phyloP scores from a whole-genome alignment of 2,888 invertebrate genomes.

The Agonum fuliginosum region DNA sequence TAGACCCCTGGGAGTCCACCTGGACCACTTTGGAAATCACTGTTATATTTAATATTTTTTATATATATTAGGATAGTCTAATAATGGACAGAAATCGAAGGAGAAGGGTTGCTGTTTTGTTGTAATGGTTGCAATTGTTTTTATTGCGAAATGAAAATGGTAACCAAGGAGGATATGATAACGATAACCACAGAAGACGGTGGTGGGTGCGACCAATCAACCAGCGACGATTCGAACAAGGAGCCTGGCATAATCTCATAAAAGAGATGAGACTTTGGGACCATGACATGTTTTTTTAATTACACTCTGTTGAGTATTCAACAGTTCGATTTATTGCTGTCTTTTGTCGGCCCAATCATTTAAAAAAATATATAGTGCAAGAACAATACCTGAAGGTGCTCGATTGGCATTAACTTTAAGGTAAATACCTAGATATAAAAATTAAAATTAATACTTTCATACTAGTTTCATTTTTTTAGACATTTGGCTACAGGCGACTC shows the following conservation, averaged over 20 bases:
- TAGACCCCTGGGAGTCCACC: too few species aligned
- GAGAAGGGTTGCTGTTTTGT: too few species aligned
- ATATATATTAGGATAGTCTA: too few species aligned
- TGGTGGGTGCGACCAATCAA: constrained; percentile 13
- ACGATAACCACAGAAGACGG: too few species aligned
- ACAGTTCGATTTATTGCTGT: constrained; percentile 7
- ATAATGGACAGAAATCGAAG: too few species aligned
- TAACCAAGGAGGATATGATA: too few species aligned
- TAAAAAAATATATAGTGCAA: background rate
- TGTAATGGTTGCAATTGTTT: too few species aligned
- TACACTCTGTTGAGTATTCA: background rate
- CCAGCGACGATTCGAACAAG: background rate
- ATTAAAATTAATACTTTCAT: background rate
- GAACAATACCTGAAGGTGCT: constrained; percentile 17
- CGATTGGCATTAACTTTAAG: background rate
- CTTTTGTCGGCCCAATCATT: background rate
- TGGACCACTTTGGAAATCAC: too few species aligned
- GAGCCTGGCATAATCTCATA: background rate
- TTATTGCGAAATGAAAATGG: too few species aligned
- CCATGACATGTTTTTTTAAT: constrained; percentile 10
- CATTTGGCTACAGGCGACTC: constrained; percentile 54
- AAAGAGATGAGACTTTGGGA: constrained; percentile 6
- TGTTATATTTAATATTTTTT: too few species aligned
- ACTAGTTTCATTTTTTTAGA: background rate
- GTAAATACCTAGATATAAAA: background rate